Base-by-base conservation (phyloP, 2,888 invertebrate genomes). In the Leptura quadrifasciata region DNA sequence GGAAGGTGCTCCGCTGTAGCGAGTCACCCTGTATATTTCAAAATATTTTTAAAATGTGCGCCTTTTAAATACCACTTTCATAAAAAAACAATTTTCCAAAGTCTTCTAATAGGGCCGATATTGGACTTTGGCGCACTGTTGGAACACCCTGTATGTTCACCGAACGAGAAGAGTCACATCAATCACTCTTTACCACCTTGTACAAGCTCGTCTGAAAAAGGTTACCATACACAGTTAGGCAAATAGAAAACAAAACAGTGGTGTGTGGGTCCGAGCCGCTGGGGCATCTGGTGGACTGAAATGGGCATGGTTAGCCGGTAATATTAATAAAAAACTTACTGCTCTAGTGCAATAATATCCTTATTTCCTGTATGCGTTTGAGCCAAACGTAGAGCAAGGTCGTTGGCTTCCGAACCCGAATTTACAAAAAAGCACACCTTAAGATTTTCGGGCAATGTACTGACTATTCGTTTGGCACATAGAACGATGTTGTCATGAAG, bases 371-470 rank as follows among this genome's bases (percentile, higher is more conserved):
- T 98, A 88, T 97, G 95, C 72, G 96, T 94, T 78, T 95, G 92
- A 0, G 98, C 97, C 77, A 99, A 91, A 76, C 98, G 93, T 55
- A 99, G 89, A 0, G 99, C 99, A 83, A 99, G 92, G 90, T 99
- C 99, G 89, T 99, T 99, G 9, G 99, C 99, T 90, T 99, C 99
- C 6, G 98, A 99, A 10, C 99, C 99, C 0, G 99, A 99, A 90
- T 99, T 99, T 72, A 98, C 98, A 88, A 99, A 95, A 91, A 95
- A 99, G 86, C 98, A 98, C 4, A 98, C 96, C 18, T 96, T 95
- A 52, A 99, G 91, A 35, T 93, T 91, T 73, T 94, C 93, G 0
- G 99, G 99, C 90, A 99, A 91, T 3, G 96, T 94, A 74, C 92
- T 92, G 17, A 95, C 93, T 80, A 99, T 90, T 80, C 94, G 93